Conservation (phyloP, 2,888 invertebrate genomes). For the Meandrusa payeni region DNA sequence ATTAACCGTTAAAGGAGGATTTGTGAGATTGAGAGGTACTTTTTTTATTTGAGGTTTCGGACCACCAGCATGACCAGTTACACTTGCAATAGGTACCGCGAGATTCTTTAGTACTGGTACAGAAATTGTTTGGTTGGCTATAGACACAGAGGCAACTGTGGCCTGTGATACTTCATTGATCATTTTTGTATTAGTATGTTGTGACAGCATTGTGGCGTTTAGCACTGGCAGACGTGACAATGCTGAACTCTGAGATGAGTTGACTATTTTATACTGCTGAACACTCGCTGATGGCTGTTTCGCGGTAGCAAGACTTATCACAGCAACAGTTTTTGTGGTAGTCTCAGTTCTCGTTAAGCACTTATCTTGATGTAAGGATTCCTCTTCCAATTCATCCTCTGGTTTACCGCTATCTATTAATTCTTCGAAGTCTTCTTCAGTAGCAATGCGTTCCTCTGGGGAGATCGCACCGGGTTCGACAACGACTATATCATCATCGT, state of each 20-base stretch:
- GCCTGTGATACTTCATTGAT: constrained; percentile 81
- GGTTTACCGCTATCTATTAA: constrained; percentile 83
- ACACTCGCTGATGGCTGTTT: constrained; percentile 60
- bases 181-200: constrained; percentile 69
- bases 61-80: constrained; percentile 43
- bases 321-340: constrained; percentile 76
- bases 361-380: constrained; percentile 46
- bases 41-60: constrained; percentile 58
- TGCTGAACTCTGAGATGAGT: constrained; percentile 46
- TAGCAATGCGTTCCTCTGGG: constrained; percentile 83
- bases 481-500: constrained; percentile 83
- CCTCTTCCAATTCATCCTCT: constrained; percentile 70
- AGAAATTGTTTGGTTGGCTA: constrained; percentile 75
- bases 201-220: constrained; percentile 56
- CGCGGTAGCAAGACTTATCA: constrained; percentile 70
- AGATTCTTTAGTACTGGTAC: constrained; percentile 71
- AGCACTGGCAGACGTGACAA: constrained; percentile 63
- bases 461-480: constrained; percentile 82
- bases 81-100: constrained; percentile 57
- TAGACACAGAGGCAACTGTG: constrained; percentile 78
- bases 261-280: constrained; percentile 71
- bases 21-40: constrained; percentile 57
- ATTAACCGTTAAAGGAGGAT: constrained; percentile 55
- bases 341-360: constrained; percentile 75
- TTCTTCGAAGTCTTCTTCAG: constrained; percentile 84